Conservation (phyloP, 2,113 vertebrate species). For the Pangasianodon hypophthalmus region DNA sequence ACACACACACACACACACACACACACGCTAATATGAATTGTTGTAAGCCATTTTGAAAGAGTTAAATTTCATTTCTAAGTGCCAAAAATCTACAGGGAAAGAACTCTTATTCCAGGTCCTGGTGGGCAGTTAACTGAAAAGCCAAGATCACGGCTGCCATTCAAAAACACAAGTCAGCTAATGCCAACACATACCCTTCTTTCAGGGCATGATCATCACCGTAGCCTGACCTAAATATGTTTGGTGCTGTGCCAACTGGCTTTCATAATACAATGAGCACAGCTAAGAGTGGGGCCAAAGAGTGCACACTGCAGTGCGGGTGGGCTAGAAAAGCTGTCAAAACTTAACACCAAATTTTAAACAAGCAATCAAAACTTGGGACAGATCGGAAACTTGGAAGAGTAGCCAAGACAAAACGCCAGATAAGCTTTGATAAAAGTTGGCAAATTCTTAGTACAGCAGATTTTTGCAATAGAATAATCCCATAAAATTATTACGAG, state of each 20-base stretch:
- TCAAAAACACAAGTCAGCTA: conserved; percentile 36
- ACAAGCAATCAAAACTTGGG: neutral
- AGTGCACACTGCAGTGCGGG: conserved; percentile 22
- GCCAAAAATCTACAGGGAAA: neutral
- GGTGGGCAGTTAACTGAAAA: neutral
- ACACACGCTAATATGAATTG: neutral
- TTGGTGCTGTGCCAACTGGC: conserved; percentile 44
- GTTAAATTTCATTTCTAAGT: neutral
- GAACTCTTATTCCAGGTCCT: neutral
- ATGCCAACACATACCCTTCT: conserved; percentile 35
- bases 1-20: neutral
- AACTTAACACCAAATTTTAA: neutral
- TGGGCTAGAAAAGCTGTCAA: neutral
- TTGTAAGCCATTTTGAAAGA: neutral
- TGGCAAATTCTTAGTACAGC: neutral
- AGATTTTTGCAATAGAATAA: neutral
- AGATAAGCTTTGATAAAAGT: neutral
- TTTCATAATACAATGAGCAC: conserved; percentile 39
- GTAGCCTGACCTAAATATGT: conserved; percentile 56
- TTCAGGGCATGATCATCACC: conserved; percentile 17
- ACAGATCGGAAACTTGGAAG: neutral
- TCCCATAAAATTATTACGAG: too few relatives aligned
- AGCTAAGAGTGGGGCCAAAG: conserved; percentile 20
- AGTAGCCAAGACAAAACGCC: neutral
- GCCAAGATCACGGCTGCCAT: neutral